Evolutionary conservation across 2,113 vertebrate species (phyloP).

Genomic region (Ahaetulla prasina): DNA sequence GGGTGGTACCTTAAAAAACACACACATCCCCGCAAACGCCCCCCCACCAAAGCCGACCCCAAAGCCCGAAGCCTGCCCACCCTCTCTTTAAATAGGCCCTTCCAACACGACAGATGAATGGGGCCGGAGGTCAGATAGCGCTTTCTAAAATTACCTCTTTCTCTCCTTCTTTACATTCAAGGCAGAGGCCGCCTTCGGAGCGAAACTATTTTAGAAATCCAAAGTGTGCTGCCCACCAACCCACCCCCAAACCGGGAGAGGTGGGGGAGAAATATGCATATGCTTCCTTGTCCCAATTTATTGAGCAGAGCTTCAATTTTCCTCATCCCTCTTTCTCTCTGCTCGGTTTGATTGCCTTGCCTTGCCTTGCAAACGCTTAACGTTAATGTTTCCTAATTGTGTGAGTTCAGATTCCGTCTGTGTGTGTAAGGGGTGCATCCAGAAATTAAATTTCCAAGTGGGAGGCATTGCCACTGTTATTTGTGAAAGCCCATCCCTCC

Average conservation of each 20-base stretch:
- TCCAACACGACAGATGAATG: not conserved
- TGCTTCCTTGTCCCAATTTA: not conserved
- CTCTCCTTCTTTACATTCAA: not conserved
- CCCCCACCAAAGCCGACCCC: not conserved
- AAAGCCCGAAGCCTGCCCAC: not conserved
- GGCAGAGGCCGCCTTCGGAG: not conserved
- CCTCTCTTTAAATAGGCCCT: not conserved
- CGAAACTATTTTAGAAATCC: not conserved
- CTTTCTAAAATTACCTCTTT: not conserved
- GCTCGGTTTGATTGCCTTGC: not conserved
- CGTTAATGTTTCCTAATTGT: not conserved
- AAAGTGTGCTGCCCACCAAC: not conserved
- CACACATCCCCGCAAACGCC: not conserved
- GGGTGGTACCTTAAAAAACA: not conserved
- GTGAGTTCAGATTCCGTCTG: not conserved
- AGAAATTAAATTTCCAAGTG: not conserved
- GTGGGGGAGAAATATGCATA: not conserved
- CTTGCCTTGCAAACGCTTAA: not conserved
- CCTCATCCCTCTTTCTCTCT: no score
- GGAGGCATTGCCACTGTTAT: not conserved
- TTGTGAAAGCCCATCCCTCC: not conserved
- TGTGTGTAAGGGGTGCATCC: not conserved
- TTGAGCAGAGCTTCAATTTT: not conserved
- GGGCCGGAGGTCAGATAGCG: not conserved
- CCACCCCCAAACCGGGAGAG: accelerated